phyloP scores from a whole-genome alignment of 2,888 invertebrate species.

The Callyntrura guangdongensis region DNA sequence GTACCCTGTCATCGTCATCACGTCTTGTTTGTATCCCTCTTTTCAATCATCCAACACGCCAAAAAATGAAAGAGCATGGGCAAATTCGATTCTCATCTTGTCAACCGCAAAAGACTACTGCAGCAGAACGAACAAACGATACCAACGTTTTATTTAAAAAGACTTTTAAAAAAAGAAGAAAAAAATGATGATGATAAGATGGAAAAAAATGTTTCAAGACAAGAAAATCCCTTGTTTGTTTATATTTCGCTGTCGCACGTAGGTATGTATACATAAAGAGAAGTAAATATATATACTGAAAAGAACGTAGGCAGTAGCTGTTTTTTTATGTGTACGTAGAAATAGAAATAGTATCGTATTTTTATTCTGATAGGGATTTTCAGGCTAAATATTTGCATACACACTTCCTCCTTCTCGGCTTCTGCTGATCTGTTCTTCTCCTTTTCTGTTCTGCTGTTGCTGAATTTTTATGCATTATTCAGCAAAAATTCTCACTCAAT shows the following conservation, averaged over 20 bases:
- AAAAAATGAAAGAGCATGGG: slow-evolving; percentile 15
- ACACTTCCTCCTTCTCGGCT: slow-evolving; percentile 47
- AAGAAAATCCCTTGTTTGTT: slow-evolving; percentile 13
- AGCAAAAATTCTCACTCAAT: slow-evolving; percentile 49
- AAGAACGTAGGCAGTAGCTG: no score
- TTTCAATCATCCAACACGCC: slow-evolving; percentile 52
- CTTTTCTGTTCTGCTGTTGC: no score
- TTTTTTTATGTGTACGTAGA: slow-evolving; percentile 17
- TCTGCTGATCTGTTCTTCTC: no score
- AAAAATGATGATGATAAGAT: slow-evolving; percentile 17
- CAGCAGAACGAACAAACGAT: not conserved
- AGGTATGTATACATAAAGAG: no score
- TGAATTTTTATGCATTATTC: slow-evolving; percentile 54
- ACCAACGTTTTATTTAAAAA: no score
- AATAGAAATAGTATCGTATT: slow-evolving; percentile 30
- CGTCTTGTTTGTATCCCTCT: slow-evolving; percentile 8
- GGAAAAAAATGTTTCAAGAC: no score
- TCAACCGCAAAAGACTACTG: slow-evolving; percentile 66
- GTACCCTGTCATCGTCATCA: slow-evolving; percentile 9
- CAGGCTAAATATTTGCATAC: slow-evolving; percentile 63
- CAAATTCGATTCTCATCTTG: slow-evolving; percentile 47
- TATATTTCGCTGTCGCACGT: no score
- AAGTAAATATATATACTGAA: no score
- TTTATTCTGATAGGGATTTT: slow-evolving; percentile 41
- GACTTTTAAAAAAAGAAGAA: not conserved